A percentile compares a stretch with the other conserved stretches of the same genome.
phyloP scores from a whole-genome alignment of 1,140 invertebrate species.

The Euwallacea similis region DNA sequence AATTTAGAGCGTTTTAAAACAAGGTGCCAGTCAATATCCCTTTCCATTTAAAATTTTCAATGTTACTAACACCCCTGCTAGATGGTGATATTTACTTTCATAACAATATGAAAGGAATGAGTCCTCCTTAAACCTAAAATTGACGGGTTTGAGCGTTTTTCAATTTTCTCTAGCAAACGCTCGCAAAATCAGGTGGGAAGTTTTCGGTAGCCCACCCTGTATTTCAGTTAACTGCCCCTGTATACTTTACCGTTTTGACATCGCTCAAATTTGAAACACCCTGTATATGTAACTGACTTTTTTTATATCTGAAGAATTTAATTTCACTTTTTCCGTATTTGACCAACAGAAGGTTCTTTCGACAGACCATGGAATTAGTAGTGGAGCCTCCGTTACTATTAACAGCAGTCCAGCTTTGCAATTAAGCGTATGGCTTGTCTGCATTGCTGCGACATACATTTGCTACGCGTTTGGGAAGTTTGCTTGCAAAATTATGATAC shows the following conservation, averaged over 20 bases:
- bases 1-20: too few species aligned
- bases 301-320: neutral
- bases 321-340: neutral
- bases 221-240: neutral
- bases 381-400: constrained; percentile 46
- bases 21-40: too few species aligned
- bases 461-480: constrained; percentile 78
- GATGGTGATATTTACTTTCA: too few species aligned
- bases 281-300: neutral
- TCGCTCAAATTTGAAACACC: neutral
- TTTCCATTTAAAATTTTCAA: too few species aligned
- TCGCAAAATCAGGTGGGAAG: too few species aligned
- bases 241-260: neutral
- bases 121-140: too few species aligned
- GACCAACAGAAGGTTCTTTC: constrained; percentile 25
- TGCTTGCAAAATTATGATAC: constrained; percentile 81
- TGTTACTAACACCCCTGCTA: too few species aligned
- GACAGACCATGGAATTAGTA: constrained; percentile 48
- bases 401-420: constrained; percentile 52
- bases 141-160: too few species aligned
- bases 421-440: constrained; percentile 63
- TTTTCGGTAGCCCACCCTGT: too few species aligned
- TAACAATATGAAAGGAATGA: too few species aligned
- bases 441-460: constrained; percentile 65
- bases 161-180: too few species aligned